Evolutionary conservation across 2,113 vertebrate species (phyloP), one percentile per base, ranked within the genome.

Genomic region (Oreocharis arfaki): DNA sequence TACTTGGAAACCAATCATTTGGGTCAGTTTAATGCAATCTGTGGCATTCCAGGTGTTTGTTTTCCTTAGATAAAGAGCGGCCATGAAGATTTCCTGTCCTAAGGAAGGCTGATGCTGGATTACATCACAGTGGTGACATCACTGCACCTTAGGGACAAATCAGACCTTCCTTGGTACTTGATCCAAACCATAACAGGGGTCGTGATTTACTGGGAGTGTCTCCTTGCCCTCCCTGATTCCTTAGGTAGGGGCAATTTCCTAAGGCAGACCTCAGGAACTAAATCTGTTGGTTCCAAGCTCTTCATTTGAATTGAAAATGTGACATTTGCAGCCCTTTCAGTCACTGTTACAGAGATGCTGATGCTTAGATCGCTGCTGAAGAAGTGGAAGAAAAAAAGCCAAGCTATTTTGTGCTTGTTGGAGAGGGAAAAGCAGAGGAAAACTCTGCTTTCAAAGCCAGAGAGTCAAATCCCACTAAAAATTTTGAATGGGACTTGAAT

Each of bases 71-170:
- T 20, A 37, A 76, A 30, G 3, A 17, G 28, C 10, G 22, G 3
- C 9, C 7, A 5, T 14, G 32, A 44, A n/a, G 44, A 37, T 32
- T 79, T 71, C 4, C 2, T 63, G 64, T 21, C 18, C n/a, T 53
- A 9, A 13, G 52, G 52, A 60, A 59, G 65, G 11, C 27, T 82
- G 27, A 5, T 84, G 20, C 37, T 83, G 53, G 33, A 18, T 83
- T 42, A 21, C 11, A 37, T 69, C 55, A 18, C 26, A 33, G 23
- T 35, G 33, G 24, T 77, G 83, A 30, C 15, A 33, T 71, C 24
- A 2, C 33, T n/a, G 1, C 1, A 39, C 2, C 0, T 19, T 20
- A 49, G 42, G 28, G 9, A 56, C 57, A 55, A 35, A 56, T 30
- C 2, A 65, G 64, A 22, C 13, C 4, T 89, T 35, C 24, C 41